Base-by-base conservation (phyloP, 2,113 vertebrate genomes). In the Tachuris rubrigastra region DNA sequence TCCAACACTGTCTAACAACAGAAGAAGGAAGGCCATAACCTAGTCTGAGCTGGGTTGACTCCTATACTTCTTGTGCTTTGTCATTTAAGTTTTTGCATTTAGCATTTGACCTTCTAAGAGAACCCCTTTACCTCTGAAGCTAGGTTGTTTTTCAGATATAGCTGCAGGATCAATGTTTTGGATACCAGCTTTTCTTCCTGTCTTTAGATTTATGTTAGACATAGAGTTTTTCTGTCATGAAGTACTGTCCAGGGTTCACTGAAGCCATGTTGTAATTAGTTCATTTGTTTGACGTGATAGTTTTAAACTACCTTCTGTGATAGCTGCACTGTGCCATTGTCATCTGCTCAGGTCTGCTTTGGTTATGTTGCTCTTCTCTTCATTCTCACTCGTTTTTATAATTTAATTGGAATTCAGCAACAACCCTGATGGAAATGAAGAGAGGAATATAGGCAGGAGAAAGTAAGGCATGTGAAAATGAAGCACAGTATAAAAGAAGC, bases 331-430 rank as follows among this genome's bases (percentile, higher is more conserved):
- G 85, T 87, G 68, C 84, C 83, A 1, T 46, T 65, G 59, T 92
- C 78, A 86, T 86, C 86, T 92, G 18, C 85, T 90, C 69, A 55
- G 67, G 93, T 96, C 72, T 52, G 79, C 53, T 14, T 46, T 91
- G 53, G 13, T 33, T 93, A 69, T 81, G 82, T 76, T 81, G 35
- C 80, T 87, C 41, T 82, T 87, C 56, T 44, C 85, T 97, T 96
- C 95, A 75, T 90, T 96, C 75, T 68, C 69, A 28, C 81, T 92
- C 8, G 0, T 80, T 92, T 93, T 89, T 94, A 87, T 89, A 69
- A 65, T 96, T 95, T 97, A 85, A 95, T 96, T 95, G 93, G 91
- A 90, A 90, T 90, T 95, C 73, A 87, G 56, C 91, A 96, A 44
- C 0, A 23, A 85, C 83, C 66, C 62, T 92, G 78, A 50, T 24